phyloP scores from a whole-genome alignment of 2,888 invertebrate species.

The Mechanitis mazaeus region DNA sequence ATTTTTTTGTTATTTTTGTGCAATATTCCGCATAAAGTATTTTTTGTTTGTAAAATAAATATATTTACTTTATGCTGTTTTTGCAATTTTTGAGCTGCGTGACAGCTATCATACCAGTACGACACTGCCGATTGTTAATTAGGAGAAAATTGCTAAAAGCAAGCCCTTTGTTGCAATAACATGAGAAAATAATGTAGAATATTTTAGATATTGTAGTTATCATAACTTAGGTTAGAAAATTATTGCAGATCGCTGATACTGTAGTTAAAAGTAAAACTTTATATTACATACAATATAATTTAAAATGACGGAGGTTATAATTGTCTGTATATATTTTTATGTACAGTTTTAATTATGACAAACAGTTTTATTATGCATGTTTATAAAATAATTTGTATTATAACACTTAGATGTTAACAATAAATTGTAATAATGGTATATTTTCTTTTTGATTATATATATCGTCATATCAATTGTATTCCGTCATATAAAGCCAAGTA shows the following conservation, averaged over 20 bases:
- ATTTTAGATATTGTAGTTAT: background rate
- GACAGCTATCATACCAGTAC: slow-evolving; percentile 58
- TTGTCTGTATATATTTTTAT: too few species aligned
- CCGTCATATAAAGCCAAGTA: slow-evolving; percentile 16
- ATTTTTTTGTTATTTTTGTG: slow-evolving; percentile 40
- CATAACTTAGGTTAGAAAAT: background rate
- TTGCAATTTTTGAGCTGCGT: slow-evolving; percentile 34
- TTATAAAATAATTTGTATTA: background rate
- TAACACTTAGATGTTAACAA: background rate
- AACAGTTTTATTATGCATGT: too few species aligned
- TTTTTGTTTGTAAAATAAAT: slow-evolving; percentile 23
- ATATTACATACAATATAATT: background rate
- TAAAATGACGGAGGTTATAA: too few species aligned
- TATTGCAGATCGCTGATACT: background rate
- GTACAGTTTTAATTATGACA: too few species aligned
- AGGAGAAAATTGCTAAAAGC: slow-evolving; percentile 56
- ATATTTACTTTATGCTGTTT: slow-evolving; percentile 42
- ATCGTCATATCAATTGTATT: slow-evolving; percentile 1
- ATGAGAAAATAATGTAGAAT: slow-evolving; percentile 21
- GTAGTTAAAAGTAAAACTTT: background rate
- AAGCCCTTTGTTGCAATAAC: slow-evolving; percentile 55
- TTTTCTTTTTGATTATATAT: background rate
- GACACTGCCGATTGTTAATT: slow-evolving; percentile 58
- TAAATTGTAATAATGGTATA: too few species aligned
- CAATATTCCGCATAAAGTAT: slow-evolving; percentile 54